Evolutionary conservation across 1,140 invertebrate genomes (phyloP).

Genomic region (Battus philenor): DNA sequence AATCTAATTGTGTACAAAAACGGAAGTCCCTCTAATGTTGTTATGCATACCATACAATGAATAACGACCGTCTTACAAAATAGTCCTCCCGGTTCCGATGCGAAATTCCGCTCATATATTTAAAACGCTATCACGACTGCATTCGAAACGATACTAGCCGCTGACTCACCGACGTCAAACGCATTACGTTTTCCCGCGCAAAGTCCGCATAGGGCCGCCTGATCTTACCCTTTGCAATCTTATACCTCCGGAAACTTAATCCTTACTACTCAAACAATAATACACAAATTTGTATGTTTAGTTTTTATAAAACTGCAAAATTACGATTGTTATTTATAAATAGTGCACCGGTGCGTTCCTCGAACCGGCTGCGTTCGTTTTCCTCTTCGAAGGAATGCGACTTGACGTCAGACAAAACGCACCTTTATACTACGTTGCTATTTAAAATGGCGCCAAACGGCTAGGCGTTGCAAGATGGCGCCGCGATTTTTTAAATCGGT

Average conservation of each 20-base stretch:
- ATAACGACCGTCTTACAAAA: conserved; percentile 17
- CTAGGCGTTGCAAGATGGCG: conserved; percentile 6
- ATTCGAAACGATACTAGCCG: conserved; percentile 38
- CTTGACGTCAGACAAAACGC: conserved; percentile 41
- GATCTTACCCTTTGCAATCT: conserved; percentile 5
- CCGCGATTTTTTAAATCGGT: conserved; percentile 22
- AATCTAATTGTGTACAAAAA: conserved; percentile 2
- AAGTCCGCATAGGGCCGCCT: conserved; percentile 26
- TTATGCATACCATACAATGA: conserved; percentile 8
- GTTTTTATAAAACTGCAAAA: conserved; percentile 20
- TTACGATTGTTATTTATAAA: conserved; percentile 47
- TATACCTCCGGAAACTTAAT: conserved; percentile 2
- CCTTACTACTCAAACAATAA: conserved; percentile 23
- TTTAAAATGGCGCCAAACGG: conserved; percentile 24
- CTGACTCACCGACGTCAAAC: conserved; percentile 52
- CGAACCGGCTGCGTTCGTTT: conserved; percentile 59
- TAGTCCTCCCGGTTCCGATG: conserved; percentile 19
- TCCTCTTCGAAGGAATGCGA: conserved; percentile 61
- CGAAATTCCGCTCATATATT: conserved; percentile 35
- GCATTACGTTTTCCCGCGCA: conserved; percentile 56
- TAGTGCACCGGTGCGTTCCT: conserved; percentile 60
- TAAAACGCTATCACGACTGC: conserved; percentile 47
- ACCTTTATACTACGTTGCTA: conserved; percentile 37
- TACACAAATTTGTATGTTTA: conserved; percentile 20
- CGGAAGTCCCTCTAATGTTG: conserved; percentile 3